Conservation (phyloP, 2,113 vertebrate genomes). For the Sardina pilchardus region DNA sequence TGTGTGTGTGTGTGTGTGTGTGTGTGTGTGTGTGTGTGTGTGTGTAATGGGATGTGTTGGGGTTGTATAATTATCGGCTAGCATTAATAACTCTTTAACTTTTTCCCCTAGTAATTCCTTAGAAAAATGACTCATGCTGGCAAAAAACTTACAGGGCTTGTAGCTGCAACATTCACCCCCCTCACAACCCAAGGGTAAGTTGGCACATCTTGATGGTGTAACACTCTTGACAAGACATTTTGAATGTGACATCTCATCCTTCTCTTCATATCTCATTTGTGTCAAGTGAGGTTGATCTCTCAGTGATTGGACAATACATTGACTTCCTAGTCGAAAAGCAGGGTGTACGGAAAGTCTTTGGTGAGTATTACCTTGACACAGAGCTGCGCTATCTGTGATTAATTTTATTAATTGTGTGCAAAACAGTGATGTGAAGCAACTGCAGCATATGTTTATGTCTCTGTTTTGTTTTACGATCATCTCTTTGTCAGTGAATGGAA, state of each 20-base stretch:
- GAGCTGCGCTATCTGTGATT: neutral
- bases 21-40: neutral
- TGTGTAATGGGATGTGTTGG: too few relatives aligned
- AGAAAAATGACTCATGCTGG: slow-evolving; percentile 6
- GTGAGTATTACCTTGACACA: slow-evolving; percentile 71
- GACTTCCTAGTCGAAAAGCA: slow-evolving; percentile 84
- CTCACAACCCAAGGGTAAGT: slow-evolving; percentile 82
- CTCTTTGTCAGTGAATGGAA: slow-evolving; percentile 85
- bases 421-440: neutral
- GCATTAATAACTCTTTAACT: too few relatives aligned
- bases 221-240: too few relatives aligned
- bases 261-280: slow-evolving; percentile 20
- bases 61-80: too few relatives aligned
- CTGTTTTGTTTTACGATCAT: neutral
- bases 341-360: slow-evolving; percentile 83
- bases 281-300: slow-evolving; percentile 82
- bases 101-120: neutral
- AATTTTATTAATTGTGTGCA: neutral
- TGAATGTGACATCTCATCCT: neutral
- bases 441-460: neutral
- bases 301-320: slow-evolving; percentile 81
- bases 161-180: slow-evolving; percentile 90
- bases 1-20: neutral
- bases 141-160: slow-evolving; percentile 77
- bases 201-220: neutral